Percentiles rank a stretch among this genome's conserved stretches.
Conservation (phyloP, 2,888 invertebrate species). For the Sesia bembeciformis region DNA sequence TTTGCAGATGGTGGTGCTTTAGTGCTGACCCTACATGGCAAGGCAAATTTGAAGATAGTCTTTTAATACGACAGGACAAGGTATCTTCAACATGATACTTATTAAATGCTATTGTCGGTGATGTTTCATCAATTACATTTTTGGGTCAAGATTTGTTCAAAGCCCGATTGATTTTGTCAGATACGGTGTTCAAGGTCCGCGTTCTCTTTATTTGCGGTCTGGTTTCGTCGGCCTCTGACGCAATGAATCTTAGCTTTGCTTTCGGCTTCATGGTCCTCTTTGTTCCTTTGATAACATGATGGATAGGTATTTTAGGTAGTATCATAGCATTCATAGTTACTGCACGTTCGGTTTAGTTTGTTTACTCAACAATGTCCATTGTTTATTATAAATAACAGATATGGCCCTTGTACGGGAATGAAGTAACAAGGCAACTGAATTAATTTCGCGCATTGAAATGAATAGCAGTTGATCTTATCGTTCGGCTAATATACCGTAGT, state of each 20-base stretch:
- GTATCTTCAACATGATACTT: background rate
- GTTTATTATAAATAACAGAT: slow-evolving; percentile 6
- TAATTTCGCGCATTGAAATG: slow-evolving; percentile 5
- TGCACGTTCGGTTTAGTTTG: slow-evolving; percentile 29
- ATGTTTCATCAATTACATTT: slow-evolving; percentile 55
- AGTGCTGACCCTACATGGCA: too few species aligned
- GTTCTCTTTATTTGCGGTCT: slow-evolving; percentile 73
- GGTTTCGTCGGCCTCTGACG: slow-evolving; percentile 68
- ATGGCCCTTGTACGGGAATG: background rate
- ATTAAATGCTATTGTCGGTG: slow-evolving; percentile 14
- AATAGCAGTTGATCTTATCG: background rate
- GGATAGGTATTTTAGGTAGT: slow-evolving; percentile 56
- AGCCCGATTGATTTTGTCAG: slow-evolving; percentile 73
- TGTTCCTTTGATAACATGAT: slow-evolving; percentile 62
- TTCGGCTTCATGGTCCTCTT: slow-evolving; percentile 62
- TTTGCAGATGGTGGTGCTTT: too few species aligned
- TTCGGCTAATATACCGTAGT: background rate
- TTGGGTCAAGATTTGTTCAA: slow-evolving; percentile 68
- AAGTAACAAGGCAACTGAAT: background rate
- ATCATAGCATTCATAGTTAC: slow-evolving; percentile 40
- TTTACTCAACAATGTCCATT: slow-evolving; percentile 15
- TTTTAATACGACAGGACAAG: background rate
- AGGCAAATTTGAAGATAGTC: too few species aligned
- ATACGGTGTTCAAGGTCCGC: slow-evolving; percentile 68
- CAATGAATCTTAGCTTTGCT: slow-evolving; percentile 64